Conservation (phyloP, 1,140 invertebrate species). For the Ditylenchus dipsaci region DNA sequence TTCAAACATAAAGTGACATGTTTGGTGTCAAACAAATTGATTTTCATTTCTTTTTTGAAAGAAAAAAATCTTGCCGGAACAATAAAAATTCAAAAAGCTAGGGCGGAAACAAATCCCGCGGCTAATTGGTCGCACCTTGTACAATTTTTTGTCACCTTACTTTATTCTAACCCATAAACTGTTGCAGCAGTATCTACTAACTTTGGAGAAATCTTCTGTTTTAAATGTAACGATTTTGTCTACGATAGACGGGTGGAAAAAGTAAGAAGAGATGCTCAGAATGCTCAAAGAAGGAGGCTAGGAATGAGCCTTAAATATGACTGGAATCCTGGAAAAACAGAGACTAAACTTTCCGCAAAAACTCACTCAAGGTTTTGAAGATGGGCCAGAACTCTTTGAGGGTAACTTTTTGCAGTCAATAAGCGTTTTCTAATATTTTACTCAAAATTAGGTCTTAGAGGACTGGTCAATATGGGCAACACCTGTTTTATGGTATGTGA, state of each 20-base stretch:
- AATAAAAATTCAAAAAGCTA: too few species aligned
- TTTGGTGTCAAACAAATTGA: too few species aligned
- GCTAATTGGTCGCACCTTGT: too few species aligned
- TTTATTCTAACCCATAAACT: too few species aligned
- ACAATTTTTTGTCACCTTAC: too few species aligned
- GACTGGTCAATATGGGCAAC: slow-evolving; percentile 88
- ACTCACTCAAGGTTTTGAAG: slow-evolving; percentile 9
- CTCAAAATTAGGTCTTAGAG: slow-evolving; percentile 77
- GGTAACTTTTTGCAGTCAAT: background rate
- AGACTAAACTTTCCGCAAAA: slow-evolving; percentile 26
- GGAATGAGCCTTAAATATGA: slow-evolving; percentile 33
- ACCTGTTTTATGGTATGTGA: slow-evolving; percentile 90
- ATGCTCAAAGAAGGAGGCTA: slow-evolving; percentile 20
- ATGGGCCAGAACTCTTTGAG: slow-evolving; percentile 6
- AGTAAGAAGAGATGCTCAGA: slow-evolving; percentile 28
- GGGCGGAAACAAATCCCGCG: too few species aligned
- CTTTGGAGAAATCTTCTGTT: slow-evolving; percentile 85
- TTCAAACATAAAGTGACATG: too few species aligned
- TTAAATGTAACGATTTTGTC: slow-evolving; percentile 83
- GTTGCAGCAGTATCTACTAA: slow-evolving; percentile 72
- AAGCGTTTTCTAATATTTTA: too few species aligned
- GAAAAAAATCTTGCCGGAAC: too few species aligned
- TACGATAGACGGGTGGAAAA: slow-evolving; percentile 71
- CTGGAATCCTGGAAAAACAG: slow-evolving; percentile 35
- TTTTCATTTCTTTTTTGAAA: too few species aligned